These are phyloP conservation scores for Cairina moschata DNA, from an alignment of 2,113 vertebrate species.

Conservation along the genomic window DNA sequence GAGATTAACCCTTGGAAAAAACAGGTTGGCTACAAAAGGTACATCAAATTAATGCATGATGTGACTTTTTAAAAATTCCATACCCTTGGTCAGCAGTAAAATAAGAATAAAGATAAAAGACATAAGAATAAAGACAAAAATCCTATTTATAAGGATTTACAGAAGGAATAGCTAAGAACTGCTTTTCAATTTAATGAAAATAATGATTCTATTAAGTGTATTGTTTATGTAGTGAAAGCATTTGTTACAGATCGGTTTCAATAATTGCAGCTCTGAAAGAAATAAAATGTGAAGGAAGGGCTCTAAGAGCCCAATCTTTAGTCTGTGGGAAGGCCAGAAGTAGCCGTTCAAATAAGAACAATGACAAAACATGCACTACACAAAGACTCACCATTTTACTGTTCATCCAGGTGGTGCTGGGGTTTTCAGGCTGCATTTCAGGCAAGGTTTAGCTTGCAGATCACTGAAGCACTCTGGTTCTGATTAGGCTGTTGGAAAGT, in stretches of 20 bases:
- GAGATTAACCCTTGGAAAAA: background rate
- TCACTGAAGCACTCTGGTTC: background rate
- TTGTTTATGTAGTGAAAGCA: background rate
- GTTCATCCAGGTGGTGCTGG: rapidly evolving
- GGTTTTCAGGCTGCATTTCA: background rate
- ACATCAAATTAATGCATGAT: background rate
- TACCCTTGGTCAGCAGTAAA: background rate
- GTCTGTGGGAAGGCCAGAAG: background rate
- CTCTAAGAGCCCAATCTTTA: background rate
- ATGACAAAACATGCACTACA: background rate
- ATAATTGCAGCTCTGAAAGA: background rate
- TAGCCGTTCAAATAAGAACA: background rate
- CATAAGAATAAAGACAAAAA: background rate
- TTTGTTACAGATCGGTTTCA: background rate
- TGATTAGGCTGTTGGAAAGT: background rate
- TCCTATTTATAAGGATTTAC: background rate
- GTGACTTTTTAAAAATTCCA: background rate
- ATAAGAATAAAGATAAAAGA: background rate
- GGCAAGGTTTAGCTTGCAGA: background rate
- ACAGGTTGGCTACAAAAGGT: background rate
- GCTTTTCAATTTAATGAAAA: background rate
- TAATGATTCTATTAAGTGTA: background rate
- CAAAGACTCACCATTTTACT: background rate
- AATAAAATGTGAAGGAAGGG: background rate
- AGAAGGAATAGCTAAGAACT: background rate